Evolutionary conservation across 2,797 vertebrate genomes (phyloP), one percentile per base, ranked within the genome.

Genomic region (Sylvilagus floridanus): DNA sequence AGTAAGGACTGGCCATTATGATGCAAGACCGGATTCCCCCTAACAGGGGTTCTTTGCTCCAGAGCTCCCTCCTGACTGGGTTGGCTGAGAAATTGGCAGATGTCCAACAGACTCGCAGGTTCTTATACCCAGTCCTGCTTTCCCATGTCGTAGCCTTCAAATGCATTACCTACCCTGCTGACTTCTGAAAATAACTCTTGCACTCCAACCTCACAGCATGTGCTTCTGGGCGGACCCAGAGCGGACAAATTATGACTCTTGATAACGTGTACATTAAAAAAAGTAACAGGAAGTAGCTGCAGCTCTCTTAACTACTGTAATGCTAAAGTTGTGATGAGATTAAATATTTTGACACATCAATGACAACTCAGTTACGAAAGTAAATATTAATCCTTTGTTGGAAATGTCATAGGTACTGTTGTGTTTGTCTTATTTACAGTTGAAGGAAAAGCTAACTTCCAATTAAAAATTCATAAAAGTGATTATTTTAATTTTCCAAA

Each of bases 401-500:
- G 52, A 73, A 89, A 77, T 32, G 9, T 77, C 57, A 30, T n/a
- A 57, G 21, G 35, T 69, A 57, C 52, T 75, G 8, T 12, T 32
- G 7, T 30, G 54, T 73, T 60, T 82, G 37, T n/a, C 60, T 79
- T 19, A 73, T 83, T 57, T 69, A 66, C 35, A 92, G 82, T 2
- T 19, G 32, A 90, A 94, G 47, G 66, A 66, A 92, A 96, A 75
- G 26, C 17, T 47, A 71, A 82, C 81, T 90, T 88, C 85, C 83
- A 81, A 9, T 42, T 47, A 82, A 4, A 96, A 11, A 4, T 82
- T 54, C 82, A 11, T 66, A 10, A 91, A 93, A 93, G 68, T n/a
- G 37, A 73, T 71, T 1, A 8, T 79, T 69, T 63, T 57, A 42
- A 47, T 89, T 37, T 65, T 30, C 26, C 76, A 26, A 54, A 19